Percentiles rank a stretch among this genome's conserved stretches.
phyloP scores from a whole-genome alignment of 2,888 invertebrate species.

The Pristionchus japonicus region DNA sequence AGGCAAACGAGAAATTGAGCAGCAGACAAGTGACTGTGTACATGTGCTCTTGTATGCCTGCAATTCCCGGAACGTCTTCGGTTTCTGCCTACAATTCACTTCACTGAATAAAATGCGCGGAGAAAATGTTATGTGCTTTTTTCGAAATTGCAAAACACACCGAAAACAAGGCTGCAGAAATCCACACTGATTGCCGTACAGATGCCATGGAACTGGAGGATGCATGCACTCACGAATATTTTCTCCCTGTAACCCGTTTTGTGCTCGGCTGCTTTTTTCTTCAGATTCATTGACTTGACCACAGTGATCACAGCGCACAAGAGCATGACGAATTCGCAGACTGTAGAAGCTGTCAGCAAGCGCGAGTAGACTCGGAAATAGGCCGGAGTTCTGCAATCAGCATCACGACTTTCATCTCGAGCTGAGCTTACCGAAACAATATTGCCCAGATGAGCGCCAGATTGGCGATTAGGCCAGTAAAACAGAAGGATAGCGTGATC shows the following conservation, averaged over 20 bases:
- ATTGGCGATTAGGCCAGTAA: not conserved
- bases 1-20: not conserved
- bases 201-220: not conserved
- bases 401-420: not conserved
- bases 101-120: too few species aligned
- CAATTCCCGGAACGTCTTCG: too few species aligned
- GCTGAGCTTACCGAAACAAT: not conserved
- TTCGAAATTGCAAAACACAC: too few species aligned
- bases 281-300: not conserved
- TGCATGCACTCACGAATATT: not conserved
- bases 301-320: not conserved
- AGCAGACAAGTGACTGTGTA: not conserved
- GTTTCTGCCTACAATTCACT: too few species aligned
- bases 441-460: not conserved
- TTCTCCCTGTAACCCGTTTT: not conserved
- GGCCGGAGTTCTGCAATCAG: not conserved
- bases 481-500: not conserved
- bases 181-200: not conserved
- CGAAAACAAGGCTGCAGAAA: not conserved
- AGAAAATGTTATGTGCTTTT: too few species aligned
- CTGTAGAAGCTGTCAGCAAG: not conserved
- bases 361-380: not conserved
- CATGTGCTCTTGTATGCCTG: not conserved
- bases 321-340: not conserved
- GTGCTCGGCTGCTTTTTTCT: not conserved